Percentiles rank a stretch among this genome's conserved stretches.
These are phyloP conservation scores for Haliaeetus leucogaster DNA, from an alignment of 2,113 vertebrate species.

Conservation along the genomic window DNA sequence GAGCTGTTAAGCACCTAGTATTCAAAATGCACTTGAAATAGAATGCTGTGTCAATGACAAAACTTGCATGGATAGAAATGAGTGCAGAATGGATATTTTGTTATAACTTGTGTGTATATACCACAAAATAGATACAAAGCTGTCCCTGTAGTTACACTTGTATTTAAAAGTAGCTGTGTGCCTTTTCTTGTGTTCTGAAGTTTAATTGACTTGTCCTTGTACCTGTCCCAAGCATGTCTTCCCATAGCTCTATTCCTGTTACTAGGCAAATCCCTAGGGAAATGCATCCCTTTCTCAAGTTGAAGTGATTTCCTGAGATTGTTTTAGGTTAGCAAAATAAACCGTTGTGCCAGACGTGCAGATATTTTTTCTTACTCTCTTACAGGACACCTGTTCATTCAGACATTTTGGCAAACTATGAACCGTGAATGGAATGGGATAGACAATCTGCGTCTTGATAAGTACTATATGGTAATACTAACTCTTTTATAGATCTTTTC, in stretches of 20 bases:
- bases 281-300: background rate
- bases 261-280: background rate
- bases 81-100: background rate
- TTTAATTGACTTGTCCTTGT: background rate
- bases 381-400: slow-evolving; percentile 83
- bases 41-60: background rate
- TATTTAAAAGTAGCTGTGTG: background rate
- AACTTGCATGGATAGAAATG: background rate
- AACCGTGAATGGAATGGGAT: slow-evolving; percentile 90
- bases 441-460: slow-evolving; percentile 85
- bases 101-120: background rate
- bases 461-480: slow-evolving; percentile 76
- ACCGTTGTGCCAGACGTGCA: background rate
- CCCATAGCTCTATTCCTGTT: background rate
- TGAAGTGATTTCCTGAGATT: background rate
- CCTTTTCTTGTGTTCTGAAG: background rate
- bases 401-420: slow-evolving; percentile 86
- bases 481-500: background rate
- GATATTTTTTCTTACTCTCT: background rate
- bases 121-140: background rate
- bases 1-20: background rate
- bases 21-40: background rate
- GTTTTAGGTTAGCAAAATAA: background rate
- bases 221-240: background rate
- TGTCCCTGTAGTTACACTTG: background rate